Evolutionary conservation across 1,140 invertebrate genomes (phyloP).

Genomic region (Drosophila insularis): DNA sequence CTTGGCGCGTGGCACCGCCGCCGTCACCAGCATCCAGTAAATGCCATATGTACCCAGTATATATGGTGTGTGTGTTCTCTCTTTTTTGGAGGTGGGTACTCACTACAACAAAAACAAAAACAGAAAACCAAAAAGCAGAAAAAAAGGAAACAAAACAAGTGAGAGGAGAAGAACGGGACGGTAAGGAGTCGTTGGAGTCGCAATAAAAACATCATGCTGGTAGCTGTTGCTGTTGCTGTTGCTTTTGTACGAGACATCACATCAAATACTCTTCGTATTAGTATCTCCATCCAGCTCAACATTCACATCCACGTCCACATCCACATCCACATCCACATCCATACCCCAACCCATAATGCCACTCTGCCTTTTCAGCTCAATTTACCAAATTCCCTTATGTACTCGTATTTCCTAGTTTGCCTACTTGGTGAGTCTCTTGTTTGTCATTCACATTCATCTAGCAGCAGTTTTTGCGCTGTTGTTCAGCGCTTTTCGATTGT

Average conservation of each 20-base stretch:
- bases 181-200: slow-evolving; percentile 20
- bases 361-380: slow-evolving; percentile 38
- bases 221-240: slow-evolving; percentile 39
- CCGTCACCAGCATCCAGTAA: neutral
- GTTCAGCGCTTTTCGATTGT: slow-evolving; percentile 29
- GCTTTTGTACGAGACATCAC: slow-evolving; percentile 10
- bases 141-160: neutral
- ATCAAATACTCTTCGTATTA: slow-evolving; percentile 19
- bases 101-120: slow-evolving; percentile 6
- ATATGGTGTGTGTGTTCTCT: neutral
- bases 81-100: slow-evolving; percentile 1
- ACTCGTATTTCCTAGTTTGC: slow-evolving; percentile 48
- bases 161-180: neutral
- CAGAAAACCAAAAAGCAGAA: neutral
- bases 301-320: neutral
- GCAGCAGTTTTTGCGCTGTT: slow-evolving; percentile 32
- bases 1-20: slow-evolving; percentile 5
- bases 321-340: neutral
- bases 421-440: slow-evolving; percentile 40
- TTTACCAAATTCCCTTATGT: slow-evolving; percentile 49
- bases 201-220: slow-evolving; percentile 52
- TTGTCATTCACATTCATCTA: slow-evolving; percentile 57
- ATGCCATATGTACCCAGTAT: neutral
- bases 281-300: neutral
- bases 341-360: neutral